Percentiles rank a stretch among this genome's conserved stretches.
These are phyloP conservation scores for Allygus modestus DNA, from an alignment of 2,888 invertebrate species.

Conservation along the genomic window DNA sequence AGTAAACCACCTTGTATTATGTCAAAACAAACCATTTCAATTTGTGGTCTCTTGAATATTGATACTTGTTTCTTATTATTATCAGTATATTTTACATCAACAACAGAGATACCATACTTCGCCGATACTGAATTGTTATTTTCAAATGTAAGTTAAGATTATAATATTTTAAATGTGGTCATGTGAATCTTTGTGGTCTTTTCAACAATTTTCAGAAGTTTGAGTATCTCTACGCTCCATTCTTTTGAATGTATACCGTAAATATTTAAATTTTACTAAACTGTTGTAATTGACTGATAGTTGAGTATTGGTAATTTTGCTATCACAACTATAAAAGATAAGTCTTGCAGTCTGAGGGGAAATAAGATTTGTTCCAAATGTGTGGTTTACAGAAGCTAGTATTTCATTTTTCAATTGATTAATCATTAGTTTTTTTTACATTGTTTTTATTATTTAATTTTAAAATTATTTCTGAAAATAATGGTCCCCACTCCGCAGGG, in stretches of 20 bases:
- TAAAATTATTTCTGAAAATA: too few relatives aligned
- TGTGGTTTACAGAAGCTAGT: not conserved
- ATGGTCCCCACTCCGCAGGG: too few relatives aligned
- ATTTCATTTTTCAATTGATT: not conserved
- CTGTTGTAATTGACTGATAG: not conserved
- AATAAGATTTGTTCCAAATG: not conserved
- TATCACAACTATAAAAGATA: not conserved
- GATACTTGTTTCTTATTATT: not conserved
- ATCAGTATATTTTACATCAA: not conserved
- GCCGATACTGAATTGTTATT: conserved; percentile 10
- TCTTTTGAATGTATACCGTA: too few relatives aligned
- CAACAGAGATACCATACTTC: not conserved
- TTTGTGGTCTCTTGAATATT: not conserved
- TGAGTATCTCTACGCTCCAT: too few relatives aligned
- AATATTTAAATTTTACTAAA: too few relatives aligned
- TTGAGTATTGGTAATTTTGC: not conserved
- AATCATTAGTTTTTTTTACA: too few relatives aligned
- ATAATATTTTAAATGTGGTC: too few relatives aligned
- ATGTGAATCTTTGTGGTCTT: too few relatives aligned
- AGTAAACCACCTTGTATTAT: not conserved
- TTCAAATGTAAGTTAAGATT: conserved; percentile 24
- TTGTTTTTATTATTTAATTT: too few relatives aligned
- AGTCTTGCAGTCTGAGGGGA: not conserved
- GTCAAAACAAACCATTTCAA: not conserved
- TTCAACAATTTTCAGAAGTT: too few relatives aligned